Evolutionary conservation across 2,888 invertebrate genomes (phyloP), one percentile per base, ranked within the genome.

Genomic region (Pyrocoelia pectoralis): DNA sequence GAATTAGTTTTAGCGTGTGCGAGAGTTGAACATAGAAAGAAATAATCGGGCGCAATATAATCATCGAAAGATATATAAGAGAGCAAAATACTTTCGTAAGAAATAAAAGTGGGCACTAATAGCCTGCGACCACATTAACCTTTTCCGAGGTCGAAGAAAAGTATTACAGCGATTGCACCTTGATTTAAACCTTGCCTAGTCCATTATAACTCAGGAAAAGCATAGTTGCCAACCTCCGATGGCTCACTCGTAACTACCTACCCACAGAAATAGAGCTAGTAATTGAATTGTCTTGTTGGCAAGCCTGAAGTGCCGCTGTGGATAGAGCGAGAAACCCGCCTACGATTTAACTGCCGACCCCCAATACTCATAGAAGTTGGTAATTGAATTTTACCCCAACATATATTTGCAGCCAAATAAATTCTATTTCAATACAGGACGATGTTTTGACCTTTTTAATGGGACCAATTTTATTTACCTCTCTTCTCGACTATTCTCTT

Each of bases 271-370:
- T 79, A 79, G 76, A 79, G 75, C 77, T 74, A 72, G 79, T 81
- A 81, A 81, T 81, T 81, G 81, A 81, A 81, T 81, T 81, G 81
- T 81, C 81, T 80, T 81, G 80, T 80, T 79, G 79, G 77, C 77
- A 73, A 73, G 73, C 73, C 68, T 70, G 73, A 60, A 65, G 64
- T 62, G 65, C 24, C 24, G 24, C 62, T 65, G 56, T 56, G 64
- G 71, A 61, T 57, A 61, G 65, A 65, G 65, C 65, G 69, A 71
- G 70, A 71, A 70, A 67, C 72, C 74, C 77, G 77, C 77, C 77
- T 75, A 70, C 74, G 73, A 77, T 77, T 77, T 76, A 77, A 76
- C 76, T 77, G 77, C 68, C 73, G 71, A 70, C 73, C 76, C 65
- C 75, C 70, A 64, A 73, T 78, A 78, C 77, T 79, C 77, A 79